Percentiles rank a stretch among this genome's conserved stretches.
These are phyloP conservation scores for Bradysia coprophila DNA, from an alignment of 1,140 invertebrate genomes.

Conservation along the genomic window DNA sequence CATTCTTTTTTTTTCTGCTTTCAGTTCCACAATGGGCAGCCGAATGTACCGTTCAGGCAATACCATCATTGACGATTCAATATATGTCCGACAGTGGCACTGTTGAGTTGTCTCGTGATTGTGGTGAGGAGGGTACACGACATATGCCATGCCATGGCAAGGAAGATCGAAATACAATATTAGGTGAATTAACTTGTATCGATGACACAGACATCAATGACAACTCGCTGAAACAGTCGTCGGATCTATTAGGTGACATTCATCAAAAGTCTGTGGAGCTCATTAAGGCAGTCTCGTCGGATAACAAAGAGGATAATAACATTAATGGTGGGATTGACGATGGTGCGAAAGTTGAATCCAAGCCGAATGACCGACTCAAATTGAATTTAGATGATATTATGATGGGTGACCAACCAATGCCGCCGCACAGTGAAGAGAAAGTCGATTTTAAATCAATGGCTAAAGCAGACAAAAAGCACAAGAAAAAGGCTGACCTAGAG, in stretches of 20 bases:
- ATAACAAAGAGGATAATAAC: constrained; percentile 23
- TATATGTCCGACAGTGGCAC: constrained; percentile 58
- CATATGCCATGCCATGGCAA: constrained; percentile 47
- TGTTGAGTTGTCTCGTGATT: constrained; percentile 71
- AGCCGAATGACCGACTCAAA: constrained; percentile 1
- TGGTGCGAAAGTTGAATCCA: neutral
- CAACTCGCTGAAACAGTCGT: neutral
- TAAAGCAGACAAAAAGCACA: constrained; percentile 1
- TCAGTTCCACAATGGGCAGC: constrained; percentile 48
- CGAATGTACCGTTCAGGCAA: constrained; percentile 42
- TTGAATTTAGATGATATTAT: constrained; percentile 14
- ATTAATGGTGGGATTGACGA: constrained; percentile 5
- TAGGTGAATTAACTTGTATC: constrained; percentile 14
- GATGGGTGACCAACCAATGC: constrained; percentile 19
- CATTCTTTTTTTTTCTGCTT: constrained; percentile 9
- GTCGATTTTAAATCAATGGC: constrained; percentile 18
- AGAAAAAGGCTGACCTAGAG: neutral
- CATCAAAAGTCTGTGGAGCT: constrained; percentile 22
- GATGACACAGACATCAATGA: neutral
- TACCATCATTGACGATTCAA: constrained; percentile 46
- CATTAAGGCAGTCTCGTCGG: constrained; percentile 18
- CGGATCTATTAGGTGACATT: constrained; percentile 11
- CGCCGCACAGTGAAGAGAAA: constrained; percentile 10
- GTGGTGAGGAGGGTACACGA: constrained; percentile 63
- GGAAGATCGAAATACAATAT: constrained; percentile 23